Evolutionary conservation across 1,140 invertebrate species (phyloP), one percentile per base, ranked within the genome.

Genomic region (Hirudo medicinalis): DNA sequence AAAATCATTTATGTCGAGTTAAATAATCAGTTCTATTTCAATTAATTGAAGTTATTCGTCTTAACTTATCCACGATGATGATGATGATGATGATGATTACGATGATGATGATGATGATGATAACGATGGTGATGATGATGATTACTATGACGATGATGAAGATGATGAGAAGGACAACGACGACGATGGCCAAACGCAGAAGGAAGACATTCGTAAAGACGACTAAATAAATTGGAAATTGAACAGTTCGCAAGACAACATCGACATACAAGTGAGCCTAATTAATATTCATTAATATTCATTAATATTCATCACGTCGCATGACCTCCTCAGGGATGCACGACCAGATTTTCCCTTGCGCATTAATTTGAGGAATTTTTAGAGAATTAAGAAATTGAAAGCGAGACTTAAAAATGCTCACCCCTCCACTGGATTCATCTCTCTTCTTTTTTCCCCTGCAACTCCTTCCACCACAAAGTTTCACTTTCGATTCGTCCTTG

Each of bases 71-170:
- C 2, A 32, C 13, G 66, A 29, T 67, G 66, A 67, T 67, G 66
- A 67, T 67, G 66, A 32, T 67, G 66, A 32, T 67, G 66, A 32
- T 67, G 66, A 32, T 67, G 29, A 32, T 67, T 2, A 67, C 29
- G 66, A 67, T 13, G 66, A 67, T 13, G 66, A 32, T 13, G 66
- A 32, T 13, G 66, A 32, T 67, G 66, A 32, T 67, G 66, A 67
- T 19, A 13, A 67, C 32, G 66, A 67, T 67, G 66, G 13, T 13
- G 66, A 67, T 67, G 29, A 67, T 6, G 66, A 67, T 13, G n/a
- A 27, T 67, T 2, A 25, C 29, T 2, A n/a, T 13, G 29, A 25
- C 13, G 29, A 67, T 11, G 66, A 67, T 11, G 66, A 67, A 4
- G 66, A 67, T 11, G 66, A 67, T 13, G 66, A n/a, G 2, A 13